Evolutionary conservation across 64 coral and sea anemone genomes (phyloP).

Genomic region (Astreopora myriophthalma): DNA sequence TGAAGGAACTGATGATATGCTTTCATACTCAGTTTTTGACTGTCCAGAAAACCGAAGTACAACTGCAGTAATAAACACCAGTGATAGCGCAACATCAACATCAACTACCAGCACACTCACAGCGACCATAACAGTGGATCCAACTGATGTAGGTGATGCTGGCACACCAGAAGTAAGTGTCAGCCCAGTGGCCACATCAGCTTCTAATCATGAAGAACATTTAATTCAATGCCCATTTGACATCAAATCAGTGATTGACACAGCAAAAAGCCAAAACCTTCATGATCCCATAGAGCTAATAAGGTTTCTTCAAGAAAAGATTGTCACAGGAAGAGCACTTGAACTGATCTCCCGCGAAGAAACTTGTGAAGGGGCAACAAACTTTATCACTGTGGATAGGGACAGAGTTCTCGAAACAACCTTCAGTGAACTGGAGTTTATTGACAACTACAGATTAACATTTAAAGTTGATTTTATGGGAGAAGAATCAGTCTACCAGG

Average conservation of each 20-base stretch:
- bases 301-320: constrained; percentile 23
- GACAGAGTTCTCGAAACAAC: constrained; percentile 26
- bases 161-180: not conserved
- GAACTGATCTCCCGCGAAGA: not conserved
- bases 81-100: not conserved
- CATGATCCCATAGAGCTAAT: constrained; percentile 30
- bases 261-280: not conserved
- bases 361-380: not conserved
- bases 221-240: constrained; percentile 43
- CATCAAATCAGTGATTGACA: constrained; percentile 8
- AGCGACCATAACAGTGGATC: constrained; percentile 7
- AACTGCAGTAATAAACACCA: not conserved
- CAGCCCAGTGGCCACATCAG: not conserved
- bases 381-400: constrained; percentile 14
- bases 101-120: constrained; percentile 1
- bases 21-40: constrained; percentile 19
- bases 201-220: constrained; percentile 4
- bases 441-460: constrained; percentile 39
- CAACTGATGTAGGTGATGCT: not conserved
- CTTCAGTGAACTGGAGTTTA: constrained; percentile 52
- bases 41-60: not conserved
- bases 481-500: constrained; percentile 27
- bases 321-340: not conserved
- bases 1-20: constrained; percentile 27
- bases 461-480: constrained; percentile 62